Evolutionary conservation across 2,797 vertebrate species (phyloP), one percentile per base, ranked within the genome.

Genomic region (Siniperca obscura): DNA sequence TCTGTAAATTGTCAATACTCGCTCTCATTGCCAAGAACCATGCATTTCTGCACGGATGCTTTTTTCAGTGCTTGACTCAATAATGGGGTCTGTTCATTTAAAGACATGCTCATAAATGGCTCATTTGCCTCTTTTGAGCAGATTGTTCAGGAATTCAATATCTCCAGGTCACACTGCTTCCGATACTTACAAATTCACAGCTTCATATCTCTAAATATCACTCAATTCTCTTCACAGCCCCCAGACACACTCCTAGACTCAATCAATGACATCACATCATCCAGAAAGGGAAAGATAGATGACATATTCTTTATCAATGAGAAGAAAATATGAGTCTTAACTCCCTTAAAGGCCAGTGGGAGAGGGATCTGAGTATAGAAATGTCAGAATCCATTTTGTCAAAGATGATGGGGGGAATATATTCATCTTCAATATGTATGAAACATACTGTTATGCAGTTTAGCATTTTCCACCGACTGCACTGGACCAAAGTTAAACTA

Each of bases 291-390:
- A 17, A 75, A 36, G 25, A 36, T 17, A 22, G 52, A 25, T 57
- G 40, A 76, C 50, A 57, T 55, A 65, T 30, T 27, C 60, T 65
- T 65, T 55, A 74, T 42, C 22, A 42, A 55, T 74, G 73, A 46
- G 50, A 44, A 44, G 22, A n/a, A 34, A 76, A 36, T 36, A 46
- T 48, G 19, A 36, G 65, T 13, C 17, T 48, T 34, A 30, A 50
- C 10, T 22, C 27, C 3, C 27, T 34, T 34, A 22, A 13, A 34
- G 5, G 17, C 17, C 17, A 50, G 19, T 21, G 17, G 17, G 17
- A 50, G 44, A 5, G 19, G 27, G 27, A 50, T 50, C 27, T 50
- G 44, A 5, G 5, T 34, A 21, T 12, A 34, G 27, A 50, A 34
- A 34, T 34, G 1, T 67, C 27, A 27, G 17, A 50, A 67, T 34